Evolutionary conservation across 1,140 invertebrate genomes (phyloP).

Genomic region (Heliconius hewitsoni): DNA sequence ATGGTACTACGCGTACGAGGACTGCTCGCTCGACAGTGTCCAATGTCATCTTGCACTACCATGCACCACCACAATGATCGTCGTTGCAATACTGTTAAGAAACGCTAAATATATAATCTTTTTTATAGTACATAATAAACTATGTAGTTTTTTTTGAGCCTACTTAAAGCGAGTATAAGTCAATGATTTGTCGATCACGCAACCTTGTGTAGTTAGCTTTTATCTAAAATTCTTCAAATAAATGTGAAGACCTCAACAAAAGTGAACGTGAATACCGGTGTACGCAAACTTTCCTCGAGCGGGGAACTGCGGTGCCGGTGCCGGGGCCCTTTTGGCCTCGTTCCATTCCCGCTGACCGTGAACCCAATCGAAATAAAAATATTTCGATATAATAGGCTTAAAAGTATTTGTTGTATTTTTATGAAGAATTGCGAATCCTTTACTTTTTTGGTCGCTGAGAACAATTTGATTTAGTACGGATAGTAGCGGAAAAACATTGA

Average conservation of each 20-base stretch:
- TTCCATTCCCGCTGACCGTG: constrained; percentile 38
- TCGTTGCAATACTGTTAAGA: no score
- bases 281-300: constrained; percentile 35
- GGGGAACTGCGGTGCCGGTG: constrained; percentile 28
- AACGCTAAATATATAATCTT: no score
- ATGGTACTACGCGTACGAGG: constrained; percentile 19
- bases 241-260: constrained; percentile 17
- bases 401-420: neutral
- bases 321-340: constrained; percentile 39
- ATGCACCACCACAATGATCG: no score
- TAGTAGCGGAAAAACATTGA: neutral
- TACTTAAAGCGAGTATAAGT: neutral
- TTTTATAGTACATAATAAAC: no score
- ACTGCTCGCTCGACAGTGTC: neutral
- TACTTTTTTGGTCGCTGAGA: neutral
- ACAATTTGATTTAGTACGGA: neutral
- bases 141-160: neutral
- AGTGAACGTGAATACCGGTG: constrained; percentile 30
- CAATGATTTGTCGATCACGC: neutral
- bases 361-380: constrained; percentile 34
- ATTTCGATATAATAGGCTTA: neutral
- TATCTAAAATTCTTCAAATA: constrained; percentile 7
- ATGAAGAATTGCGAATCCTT: neutral
- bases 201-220: neutral
- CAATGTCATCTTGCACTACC: no score